These are phyloP conservation scores for Muraenolepis orangiensis DNA, from an alignment of 2,797 vertebrate genomes.

Conservation along the genomic window DNA sequence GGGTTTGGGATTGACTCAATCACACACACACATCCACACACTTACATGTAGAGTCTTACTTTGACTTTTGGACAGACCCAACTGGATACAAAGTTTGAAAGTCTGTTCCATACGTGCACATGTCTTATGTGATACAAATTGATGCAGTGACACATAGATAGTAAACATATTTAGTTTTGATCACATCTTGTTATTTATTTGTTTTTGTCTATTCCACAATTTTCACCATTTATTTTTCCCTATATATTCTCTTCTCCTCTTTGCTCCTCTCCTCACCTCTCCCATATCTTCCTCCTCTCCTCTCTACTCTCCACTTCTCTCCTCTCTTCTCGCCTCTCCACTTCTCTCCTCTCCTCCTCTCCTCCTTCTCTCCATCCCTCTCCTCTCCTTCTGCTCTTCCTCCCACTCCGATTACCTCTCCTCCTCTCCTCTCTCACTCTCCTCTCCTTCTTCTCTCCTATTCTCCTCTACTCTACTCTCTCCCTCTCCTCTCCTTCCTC, in stretches of 20 bases:
- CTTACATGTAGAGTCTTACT: neutral
- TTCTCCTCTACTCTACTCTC: neutral
- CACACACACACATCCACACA: neutral
- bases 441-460: constrained; percentile 26
- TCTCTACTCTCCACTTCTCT: too few species aligned
- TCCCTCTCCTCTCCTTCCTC: neutral
- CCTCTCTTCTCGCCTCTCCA: constrained; percentile 6
- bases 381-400: neutral
- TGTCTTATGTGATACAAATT: neutral
- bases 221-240: neutral
- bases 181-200: neutral
- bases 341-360: neutral
- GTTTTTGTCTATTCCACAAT: neutral
- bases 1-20: constrained; percentile 34
- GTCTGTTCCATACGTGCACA: neutral
- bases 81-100: neutral
- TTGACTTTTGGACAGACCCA: neutral
- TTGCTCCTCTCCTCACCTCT: constrained; percentile 1
- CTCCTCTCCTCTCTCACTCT: neutral
- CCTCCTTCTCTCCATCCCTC: constrained; percentile 6
- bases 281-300: constrained; percentile 5
- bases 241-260: constrained; percentile 7
- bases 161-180: neutral
- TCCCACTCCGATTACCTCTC: too few species aligned
- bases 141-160: neutral